phyloP scores from a whole-genome alignment of 1,140 invertebrate species.

The Maconellicoccus hirsutus region DNA sequence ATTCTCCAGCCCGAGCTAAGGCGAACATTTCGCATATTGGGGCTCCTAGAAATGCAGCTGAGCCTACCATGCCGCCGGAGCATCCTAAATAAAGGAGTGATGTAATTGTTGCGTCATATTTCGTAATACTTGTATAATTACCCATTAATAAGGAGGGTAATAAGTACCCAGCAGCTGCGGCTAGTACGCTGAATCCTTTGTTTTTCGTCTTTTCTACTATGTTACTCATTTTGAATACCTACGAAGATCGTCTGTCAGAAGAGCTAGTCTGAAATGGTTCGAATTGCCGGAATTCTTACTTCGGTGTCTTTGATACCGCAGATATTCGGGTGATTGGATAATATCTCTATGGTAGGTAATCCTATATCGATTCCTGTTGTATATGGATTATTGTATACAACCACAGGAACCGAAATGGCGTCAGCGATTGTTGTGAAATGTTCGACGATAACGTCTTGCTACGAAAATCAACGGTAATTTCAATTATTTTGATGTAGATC shows the following conservation, averaged over 20 bases:
- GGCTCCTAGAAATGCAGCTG: conserved; percentile 40
- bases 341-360: conserved; percentile 36
- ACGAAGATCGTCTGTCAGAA: too few relatives aligned
- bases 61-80: conserved; percentile 34
- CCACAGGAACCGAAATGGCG: conserved; percentile 41
- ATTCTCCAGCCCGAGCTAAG: conserved; percentile 33
- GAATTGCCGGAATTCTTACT: conserved; percentile 36
- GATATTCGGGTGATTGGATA: conserved; percentile 47
- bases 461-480: background rate
- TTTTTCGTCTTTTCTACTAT: conserved; percentile 39
- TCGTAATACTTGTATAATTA: conserved; percentile 23
- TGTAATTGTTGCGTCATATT: too few relatives aligned
- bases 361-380: conserved; percentile 43
- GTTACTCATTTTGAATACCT: conserved; percentile 42
- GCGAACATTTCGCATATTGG: conserved; percentile 37
- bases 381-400: conserved; percentile 47
- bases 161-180: conserved; percentile 46
- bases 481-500: too few relatives aligned
- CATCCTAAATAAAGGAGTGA: conserved; percentile 31
- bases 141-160: conserved; percentile 38
- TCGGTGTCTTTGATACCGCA: conserved; percentile 51
- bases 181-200: conserved; percentile 43
- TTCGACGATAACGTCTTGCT: conserved; percentile 27
- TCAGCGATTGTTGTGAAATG: conserved; percentile 42
- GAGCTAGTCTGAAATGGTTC: too few relatives aligned